These are phyloP conservation scores for Rhynchotus rufescens DNA, from an alignment of 2,797 vertebrate species.

Conservation along the genomic window DNA sequence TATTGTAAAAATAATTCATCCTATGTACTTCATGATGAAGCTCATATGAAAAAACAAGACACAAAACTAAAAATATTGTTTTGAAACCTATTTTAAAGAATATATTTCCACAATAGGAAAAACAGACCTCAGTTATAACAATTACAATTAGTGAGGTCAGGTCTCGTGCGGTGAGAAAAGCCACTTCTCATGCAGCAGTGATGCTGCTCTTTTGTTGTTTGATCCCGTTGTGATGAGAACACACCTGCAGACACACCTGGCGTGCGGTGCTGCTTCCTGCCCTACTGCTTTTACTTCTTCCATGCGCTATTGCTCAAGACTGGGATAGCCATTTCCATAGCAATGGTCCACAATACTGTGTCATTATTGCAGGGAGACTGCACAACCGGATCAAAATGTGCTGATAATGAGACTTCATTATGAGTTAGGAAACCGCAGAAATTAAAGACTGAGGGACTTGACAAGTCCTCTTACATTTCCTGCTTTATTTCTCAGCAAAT, in stretches of 20 bases:
- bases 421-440: slow-evolving; percentile 3
- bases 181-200: neutral
- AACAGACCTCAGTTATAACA: neutral
- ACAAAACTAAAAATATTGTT: neutral
- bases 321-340: neutral
- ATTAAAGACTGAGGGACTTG: neutral
- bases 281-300: neutral
- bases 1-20: neutral
- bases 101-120: neutral
- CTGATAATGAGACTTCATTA: neutral
- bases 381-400: neutral
- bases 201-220: neutral
- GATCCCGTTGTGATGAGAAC: neutral
- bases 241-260: neutral
- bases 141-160: neutral
- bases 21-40: neutral
- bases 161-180: neutral
- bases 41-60: neutral
- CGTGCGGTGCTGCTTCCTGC: neutral
- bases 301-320: neutral
- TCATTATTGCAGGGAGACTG: neutral
- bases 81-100: neutral
- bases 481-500: neutral
- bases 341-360: neutral
- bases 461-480: neutral